A percentile compares a stretch with the other conserved stretches of the same genome.
phyloP scores from a whole-genome alignment of 2,888 invertebrate genomes.

The Dicyrtomina minuta region DNA sequence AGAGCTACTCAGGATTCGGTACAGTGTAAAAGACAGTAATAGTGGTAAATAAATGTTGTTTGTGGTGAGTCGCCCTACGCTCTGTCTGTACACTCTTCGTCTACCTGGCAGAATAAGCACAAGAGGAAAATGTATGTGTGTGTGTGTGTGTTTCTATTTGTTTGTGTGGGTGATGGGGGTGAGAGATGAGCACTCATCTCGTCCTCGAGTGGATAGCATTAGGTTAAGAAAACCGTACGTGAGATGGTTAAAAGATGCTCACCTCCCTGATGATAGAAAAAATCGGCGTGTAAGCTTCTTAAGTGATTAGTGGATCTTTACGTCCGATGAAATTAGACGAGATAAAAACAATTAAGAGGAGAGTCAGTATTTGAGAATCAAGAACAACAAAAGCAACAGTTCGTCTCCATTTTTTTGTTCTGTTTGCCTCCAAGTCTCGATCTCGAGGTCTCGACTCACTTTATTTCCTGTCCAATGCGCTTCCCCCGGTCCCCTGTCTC shows the following conservation, averaged over 20 bases:
- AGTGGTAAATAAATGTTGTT: too few species aligned
- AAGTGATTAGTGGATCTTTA: conserved; percentile 53
- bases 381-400: conserved; percentile 14
- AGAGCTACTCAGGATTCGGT: too few species aligned
- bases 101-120: neutral
- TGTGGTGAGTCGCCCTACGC: too few species aligned
- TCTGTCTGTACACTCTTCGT: too few species aligned
- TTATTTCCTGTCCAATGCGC: neutral
- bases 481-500: too few species aligned
- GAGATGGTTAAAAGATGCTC: conserved; percentile 34
- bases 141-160: neutral
- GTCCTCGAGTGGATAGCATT: conserved; percentile 36
- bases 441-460: neutral
- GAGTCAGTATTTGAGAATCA: conserved; percentile 24
- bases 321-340: conserved; percentile 53
- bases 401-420: neutral
- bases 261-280: conserved; percentile 40
- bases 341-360: conserved; percentile 52
- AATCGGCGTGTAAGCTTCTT: conserved; percentile 50
- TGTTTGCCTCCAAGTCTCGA: neutral
- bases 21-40: too few species aligned
- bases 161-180: neutral
- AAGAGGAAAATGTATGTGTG: neutral
- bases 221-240: conserved; percentile 34
- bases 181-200: conserved; percentile 8